Base-by-base conservation (phyloP, 2,797 vertebrate species). In the Chloroceryle amazona region DNA sequence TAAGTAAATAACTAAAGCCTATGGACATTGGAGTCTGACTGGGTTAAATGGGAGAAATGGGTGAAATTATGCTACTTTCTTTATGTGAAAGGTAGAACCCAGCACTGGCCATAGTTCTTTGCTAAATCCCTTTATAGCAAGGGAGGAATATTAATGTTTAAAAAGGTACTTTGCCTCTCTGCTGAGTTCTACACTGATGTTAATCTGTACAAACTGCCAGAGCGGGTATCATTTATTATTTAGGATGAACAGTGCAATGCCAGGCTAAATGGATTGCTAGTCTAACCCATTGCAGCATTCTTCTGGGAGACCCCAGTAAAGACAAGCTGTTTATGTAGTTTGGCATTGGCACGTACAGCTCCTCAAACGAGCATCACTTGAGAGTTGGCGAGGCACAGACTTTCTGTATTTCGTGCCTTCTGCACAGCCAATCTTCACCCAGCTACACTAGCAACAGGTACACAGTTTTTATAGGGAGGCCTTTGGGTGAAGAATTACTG, bases 111-210 rank as follows among this genome's bases (percentile, higher is more conserved):
- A 51, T 2, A 51, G 46, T 28, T 29, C 61, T 68, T 51, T 17
- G 42, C 83, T 92, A 84, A 86, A 83, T 29, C 67, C 44, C 44
- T 65, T 82, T 25, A 57, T 9, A 74, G 55, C 47, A 71, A 65
- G 17, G n/a, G n/a, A 74, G 44, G 44, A 92, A 51, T 92, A 96
- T 93, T 74, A 93, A 97, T 95, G 88, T 86, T 96, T 95, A 46
- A 96, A 94, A 71, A 86, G 37, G 83, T 94, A 68, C 85, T 95
- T 55, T 52, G 58, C 62, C 66, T 92, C 76, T 93, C 83, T 82
- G 67, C 73, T 58, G 70, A 90, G 82, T 54, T 76, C 70, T 31
- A 31, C 46, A 61, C 26, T 19, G 37, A 86, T 86, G 52, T 35
- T 95, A 74, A 90, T 95, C 63, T 71, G 47, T 73, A 90, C 83